Evolutionary conservation across 2,797 vertebrate species (phyloP).

Genomic region (Diceros bicornis): DNA sequence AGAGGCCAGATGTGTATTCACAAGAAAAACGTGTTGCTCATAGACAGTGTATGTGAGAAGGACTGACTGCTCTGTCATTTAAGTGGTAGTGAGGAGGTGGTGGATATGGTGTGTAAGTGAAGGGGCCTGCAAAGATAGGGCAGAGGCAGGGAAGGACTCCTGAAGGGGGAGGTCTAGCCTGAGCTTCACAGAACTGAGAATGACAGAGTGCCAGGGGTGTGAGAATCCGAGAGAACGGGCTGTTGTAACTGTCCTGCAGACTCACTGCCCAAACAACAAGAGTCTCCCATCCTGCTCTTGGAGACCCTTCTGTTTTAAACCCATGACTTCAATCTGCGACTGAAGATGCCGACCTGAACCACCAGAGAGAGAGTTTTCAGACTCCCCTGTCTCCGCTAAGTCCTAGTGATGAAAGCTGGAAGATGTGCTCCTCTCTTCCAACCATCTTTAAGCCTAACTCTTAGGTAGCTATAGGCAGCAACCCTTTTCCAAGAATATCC

Average conservation of each 20-base stretch:
- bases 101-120: fast-evolving
- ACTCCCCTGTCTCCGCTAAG: fast-evolving
- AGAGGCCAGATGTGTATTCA: neutral
- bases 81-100: neutral
- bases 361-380: neutral
- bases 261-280: neutral
- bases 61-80: neutral
- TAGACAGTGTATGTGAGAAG: fast-evolving
- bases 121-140: neutral
- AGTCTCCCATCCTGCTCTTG: fast-evolving
- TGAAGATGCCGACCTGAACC: neutral
- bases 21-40: fast-evolving
- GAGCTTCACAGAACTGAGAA: neutral
- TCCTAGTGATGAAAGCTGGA: neutral
- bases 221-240: neutral
- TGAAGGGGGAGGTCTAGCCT: neutral
- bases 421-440: fast-evolving
- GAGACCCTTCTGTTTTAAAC: neutral
- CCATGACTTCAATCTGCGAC: neutral
- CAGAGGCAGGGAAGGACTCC: neutral
- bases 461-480: neutral
- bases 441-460: neutral
- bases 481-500: neutral
- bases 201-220: fast-evolving
- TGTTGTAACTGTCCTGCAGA: fast-evolving